A percentile compares a stretch with the other conserved stretches of the same genome.
phyloP scores from a whole-genome alignment of 2,888 invertebrate genomes.

The Pristionchus arcanus region DNA sequence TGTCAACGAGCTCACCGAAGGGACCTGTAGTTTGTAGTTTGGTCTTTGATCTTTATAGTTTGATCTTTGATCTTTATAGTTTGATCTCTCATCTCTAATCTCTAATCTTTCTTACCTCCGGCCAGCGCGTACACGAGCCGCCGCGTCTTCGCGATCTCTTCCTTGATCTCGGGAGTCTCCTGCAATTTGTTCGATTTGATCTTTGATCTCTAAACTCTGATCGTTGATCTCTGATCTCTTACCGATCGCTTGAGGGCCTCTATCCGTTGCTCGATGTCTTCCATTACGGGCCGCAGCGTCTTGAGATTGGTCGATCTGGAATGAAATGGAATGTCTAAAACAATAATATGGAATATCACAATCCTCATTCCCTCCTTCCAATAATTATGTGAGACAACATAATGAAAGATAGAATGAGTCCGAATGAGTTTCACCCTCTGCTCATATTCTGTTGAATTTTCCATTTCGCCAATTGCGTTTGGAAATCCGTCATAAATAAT shows the following conservation, averaged over 20 bases:
- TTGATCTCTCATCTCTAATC: background rate
- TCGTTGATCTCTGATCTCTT: slow-evolving; percentile 31
- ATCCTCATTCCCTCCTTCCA: too few species aligned
- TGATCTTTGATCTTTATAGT: background rate
- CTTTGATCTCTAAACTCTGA: background rate
- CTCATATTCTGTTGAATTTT: too few species aligned
- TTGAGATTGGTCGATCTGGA: slow-evolving; percentile 39
- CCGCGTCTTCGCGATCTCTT: slow-evolving; percentile 50
- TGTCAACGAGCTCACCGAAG: slow-evolving; percentile 53
- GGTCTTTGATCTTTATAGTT: background rate
- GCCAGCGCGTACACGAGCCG: slow-evolving; percentile 55
- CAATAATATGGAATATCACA: background rate
- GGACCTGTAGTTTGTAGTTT: slow-evolving; percentile 23
- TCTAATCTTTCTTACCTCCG: slow-evolving; percentile 46
- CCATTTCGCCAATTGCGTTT: too few species aligned
- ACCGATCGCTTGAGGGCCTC: slow-evolving; percentile 37
- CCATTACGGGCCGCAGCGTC: slow-evolving; percentile 53
- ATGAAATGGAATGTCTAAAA: background rate
- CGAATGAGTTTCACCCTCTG: background rate
- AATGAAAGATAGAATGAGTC: background rate
- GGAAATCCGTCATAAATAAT: too few species aligned
- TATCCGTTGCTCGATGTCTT: slow-evolving; percentile 47
- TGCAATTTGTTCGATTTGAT: slow-evolving; percentile 18
- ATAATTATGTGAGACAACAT: too few species aligned
- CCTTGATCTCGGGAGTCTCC: slow-evolving; percentile 43